phyloP scores from a whole-genome alignment of 1,140 invertebrate genomes.

The Ips nitidus region DNA sequence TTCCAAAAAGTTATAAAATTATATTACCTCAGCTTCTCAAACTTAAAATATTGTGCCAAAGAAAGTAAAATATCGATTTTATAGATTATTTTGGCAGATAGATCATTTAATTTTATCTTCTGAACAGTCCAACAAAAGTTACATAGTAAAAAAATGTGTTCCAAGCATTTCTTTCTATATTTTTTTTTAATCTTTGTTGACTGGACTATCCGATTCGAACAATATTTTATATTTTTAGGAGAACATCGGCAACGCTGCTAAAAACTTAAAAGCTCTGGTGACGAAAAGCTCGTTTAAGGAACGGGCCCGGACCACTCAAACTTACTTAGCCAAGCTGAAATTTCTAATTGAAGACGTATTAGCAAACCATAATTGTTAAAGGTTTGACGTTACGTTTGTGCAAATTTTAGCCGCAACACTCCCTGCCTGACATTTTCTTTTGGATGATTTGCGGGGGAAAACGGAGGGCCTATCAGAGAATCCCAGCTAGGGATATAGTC shows the following conservation, averaged over 20 bases:
- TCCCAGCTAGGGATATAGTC: conserved; percentile 74
- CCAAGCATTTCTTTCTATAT: too few species aligned
- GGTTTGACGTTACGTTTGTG: not conserved
- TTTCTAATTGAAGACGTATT: conserved; percentile 75
- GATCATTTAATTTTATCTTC: too few species aligned
- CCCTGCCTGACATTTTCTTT: conserved; percentile 84
- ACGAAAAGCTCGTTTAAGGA: conserved; percentile 81
- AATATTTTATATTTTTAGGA: conserved; percentile 58
- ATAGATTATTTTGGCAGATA: too few species aligned
- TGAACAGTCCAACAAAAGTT: too few species aligned
- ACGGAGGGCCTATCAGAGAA: conserved; percentile 78
- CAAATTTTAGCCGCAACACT: conserved; percentile 75
- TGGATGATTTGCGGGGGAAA: conserved; percentile 84
- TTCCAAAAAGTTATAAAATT: too few species aligned
- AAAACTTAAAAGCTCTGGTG: conserved; percentile 74
- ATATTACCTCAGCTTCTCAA: too few species aligned
- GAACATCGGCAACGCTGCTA: conserved; percentile 67
- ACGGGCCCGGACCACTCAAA: conserved; percentile 70
- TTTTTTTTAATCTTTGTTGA: not conserved
- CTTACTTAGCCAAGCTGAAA: conserved; percentile 70
- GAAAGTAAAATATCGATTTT: too few species aligned
- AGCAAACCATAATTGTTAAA: not conserved
- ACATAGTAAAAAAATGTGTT: too few species aligned
- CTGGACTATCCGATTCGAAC: too few species aligned
- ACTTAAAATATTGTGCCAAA: too few species aligned